A percentile compares a stretch with the other conserved stretches of the same genome.
Conservation (phyloP, 2,113 vertebrate genomes). For the Chitala chitala region DNA sequence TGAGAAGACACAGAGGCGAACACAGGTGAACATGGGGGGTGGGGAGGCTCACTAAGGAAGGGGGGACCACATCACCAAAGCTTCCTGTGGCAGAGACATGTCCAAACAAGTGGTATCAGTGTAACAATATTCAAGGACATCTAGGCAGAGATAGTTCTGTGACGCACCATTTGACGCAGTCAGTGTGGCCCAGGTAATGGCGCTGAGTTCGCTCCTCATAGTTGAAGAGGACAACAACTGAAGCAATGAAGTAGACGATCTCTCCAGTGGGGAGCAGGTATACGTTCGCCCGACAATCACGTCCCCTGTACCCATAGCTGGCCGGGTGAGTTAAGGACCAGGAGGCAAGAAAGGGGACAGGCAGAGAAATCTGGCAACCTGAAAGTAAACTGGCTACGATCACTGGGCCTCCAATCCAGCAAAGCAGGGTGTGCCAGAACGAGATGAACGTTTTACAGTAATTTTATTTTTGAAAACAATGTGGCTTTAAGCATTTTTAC, state of each 20-base stretch:
- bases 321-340: constrained; percentile 58
- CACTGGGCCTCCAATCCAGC: not conserved
- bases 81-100: not conserved
- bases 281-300: constrained; percentile 91
- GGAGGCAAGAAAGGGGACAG: not conserved
- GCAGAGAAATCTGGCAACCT: not conserved
- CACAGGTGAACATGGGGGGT: not conserved
- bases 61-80: not conserved
- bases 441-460: not conserved
- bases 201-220: constrained; percentile 89
- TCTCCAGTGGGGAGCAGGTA: constrained; percentile 94
- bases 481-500: not conserved
- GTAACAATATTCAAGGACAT: not conserved
- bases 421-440: not conserved
- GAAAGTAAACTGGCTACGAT: not conserved
- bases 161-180: constrained; percentile 95
- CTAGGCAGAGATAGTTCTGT: not conserved
- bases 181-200: constrained; percentile 92
- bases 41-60: not conserved
- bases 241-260: constrained; percentile 93
- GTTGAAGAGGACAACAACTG: constrained; percentile 89
- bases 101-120: constrained; percentile 2
- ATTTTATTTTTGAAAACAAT: not conserved
- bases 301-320: constrained; percentile 90
- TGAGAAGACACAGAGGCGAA: constrained; percentile 49